Base-by-base conservation (phyloP, 2,113 vertebrate species). In the Neogobius melanostomus region DNA sequence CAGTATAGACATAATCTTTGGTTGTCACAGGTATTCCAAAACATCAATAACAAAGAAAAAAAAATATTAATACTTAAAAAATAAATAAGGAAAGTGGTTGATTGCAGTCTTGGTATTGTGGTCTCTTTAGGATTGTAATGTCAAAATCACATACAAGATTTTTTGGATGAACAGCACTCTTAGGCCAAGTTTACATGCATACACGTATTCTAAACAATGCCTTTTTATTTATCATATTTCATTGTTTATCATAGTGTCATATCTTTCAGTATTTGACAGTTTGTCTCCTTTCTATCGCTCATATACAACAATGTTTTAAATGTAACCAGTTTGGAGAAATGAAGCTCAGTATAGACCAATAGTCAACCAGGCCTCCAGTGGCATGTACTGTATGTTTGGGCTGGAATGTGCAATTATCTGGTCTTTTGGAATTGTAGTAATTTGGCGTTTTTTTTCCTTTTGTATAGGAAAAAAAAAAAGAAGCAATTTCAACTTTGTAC, bases 1-100 rank as follows among this genome's bases (percentile, higher is more conserved):
- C 95, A 96, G 96, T 95, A 92, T 95, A 95, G 93, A 95, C 93
- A 95, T 93, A 96, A 95, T 98, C 97, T 99, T 99, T 98, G 97
- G 96, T 98, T 95, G 94, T 95, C 94, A 96, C 95, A 94, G 93
- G 92, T 87, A 89, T 85, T 92, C 89, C 68, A 76, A 85, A 90
- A 91, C 88, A 92, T 89, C 77, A 89, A 80, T 63, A 92, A 92
- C 86, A 90, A 86, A 80, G 78, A 74, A 94, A 81, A 92, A 88
- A 93, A 66, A 87, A 89, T 90, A 77, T 70, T 47, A 83, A 75
- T 81, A 88, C 85, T 88, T 91, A 91, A 88, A 94, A 95, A 95
- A 97, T 64, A 96, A 94, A 92, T 92, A 84, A 90, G 76, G 82
- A 79, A 93, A 93, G 94, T 93, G 92, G 93, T 93, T 93, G 91